These are phyloP conservation scores for Leptogaster cylindrica DNA, from an alignment of 2,888 invertebrate genomes.

Conservation along the genomic window DNA sequence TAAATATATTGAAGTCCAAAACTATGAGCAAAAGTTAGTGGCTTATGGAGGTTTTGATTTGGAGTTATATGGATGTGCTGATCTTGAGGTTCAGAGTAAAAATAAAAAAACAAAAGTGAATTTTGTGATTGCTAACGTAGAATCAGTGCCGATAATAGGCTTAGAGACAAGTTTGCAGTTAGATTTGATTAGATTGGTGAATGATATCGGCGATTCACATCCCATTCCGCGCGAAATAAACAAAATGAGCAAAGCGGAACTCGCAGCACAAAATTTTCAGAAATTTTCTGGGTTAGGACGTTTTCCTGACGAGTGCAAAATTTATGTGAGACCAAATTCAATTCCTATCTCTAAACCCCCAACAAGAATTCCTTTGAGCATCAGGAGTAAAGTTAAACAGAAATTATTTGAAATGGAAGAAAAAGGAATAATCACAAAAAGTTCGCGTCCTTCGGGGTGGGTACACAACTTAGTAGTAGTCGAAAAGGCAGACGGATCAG, in stretches of 20 bases:
- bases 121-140: not conserved
- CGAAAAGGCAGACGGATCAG: conserved; percentile 38
- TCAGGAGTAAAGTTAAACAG: not conserved
- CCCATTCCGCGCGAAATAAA: not conserved
- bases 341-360: not conserved
- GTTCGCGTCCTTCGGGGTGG: conserved; percentile 63
- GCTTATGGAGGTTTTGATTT: not conserved
- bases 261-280: not conserved
- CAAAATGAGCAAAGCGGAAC: not conserved
- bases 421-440: not conserved
- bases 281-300: not conserved
- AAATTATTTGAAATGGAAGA: not conserved
- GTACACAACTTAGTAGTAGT: conserved; percentile 29
- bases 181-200: not conserved
- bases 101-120: not conserved
- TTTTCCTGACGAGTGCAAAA: not conserved
- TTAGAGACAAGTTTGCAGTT: not conserved
- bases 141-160: not conserved
- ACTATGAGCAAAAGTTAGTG: not conserved
- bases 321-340: not conserved
- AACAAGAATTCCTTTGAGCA: not conserved
- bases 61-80: not conserved
- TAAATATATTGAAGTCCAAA: not conserved
- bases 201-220: not conserved
- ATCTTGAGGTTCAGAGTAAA: not conserved